These are phyloP conservation scores for Micrasema minimum DNA, from an alignment of 1,140 invertebrate genomes.

Conservation along the genomic window DNA sequence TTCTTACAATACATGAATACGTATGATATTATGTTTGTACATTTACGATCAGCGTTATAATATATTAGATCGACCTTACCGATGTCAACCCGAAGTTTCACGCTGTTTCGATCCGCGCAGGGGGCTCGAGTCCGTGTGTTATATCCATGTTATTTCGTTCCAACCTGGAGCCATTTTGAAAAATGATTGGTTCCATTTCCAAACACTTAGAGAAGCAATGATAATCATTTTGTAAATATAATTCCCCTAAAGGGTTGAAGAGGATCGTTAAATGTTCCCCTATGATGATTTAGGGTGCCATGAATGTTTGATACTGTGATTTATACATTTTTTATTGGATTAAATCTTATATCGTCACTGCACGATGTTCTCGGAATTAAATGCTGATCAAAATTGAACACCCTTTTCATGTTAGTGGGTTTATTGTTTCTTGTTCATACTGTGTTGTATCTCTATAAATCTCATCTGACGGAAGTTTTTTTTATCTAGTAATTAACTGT, in stretches of 20 bases:
- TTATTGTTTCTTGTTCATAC: too few species aligned
- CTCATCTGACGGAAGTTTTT: too few species aligned
- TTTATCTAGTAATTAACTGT: too few species aligned
- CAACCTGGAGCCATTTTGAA: slow-evolving; percentile 28
- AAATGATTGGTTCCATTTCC: slow-evolving; percentile 40
- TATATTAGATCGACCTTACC: slow-evolving; percentile 15
- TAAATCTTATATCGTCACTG: too few species aligned
- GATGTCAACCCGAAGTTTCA: slow-evolving; percentile 31
- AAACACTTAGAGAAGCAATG: slow-evolving; percentile 35
- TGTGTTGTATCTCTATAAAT: too few species aligned
- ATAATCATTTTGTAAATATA: slow-evolving; percentile 17
- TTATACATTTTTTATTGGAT: too few species aligned
- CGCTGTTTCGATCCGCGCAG: slow-evolving; percentile 28
- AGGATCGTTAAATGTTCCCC: slow-evolving; percentile 19
- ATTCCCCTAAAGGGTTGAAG: slow-evolving; percentile 8
- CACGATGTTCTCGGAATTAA: too few species aligned
- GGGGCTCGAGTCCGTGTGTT: slow-evolving; percentile 35
- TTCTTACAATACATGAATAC: neutral
- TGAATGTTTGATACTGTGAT: slow-evolving; percentile 11
- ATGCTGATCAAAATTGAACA: too few species aligned
- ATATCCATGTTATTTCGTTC: slow-evolving; percentile 33
- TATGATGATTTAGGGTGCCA: slow-evolving; percentile 15
- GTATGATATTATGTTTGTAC: neutral
- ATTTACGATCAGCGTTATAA: neutral
- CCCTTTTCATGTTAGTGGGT: too few species aligned